A percentile compares a stretch with the other conserved stretches of the same genome.
These are phyloP conservation scores for Neotoxoptera formosana DNA, from an alignment of 1,140 invertebrate species.

Conservation along the genomic window DNA sequence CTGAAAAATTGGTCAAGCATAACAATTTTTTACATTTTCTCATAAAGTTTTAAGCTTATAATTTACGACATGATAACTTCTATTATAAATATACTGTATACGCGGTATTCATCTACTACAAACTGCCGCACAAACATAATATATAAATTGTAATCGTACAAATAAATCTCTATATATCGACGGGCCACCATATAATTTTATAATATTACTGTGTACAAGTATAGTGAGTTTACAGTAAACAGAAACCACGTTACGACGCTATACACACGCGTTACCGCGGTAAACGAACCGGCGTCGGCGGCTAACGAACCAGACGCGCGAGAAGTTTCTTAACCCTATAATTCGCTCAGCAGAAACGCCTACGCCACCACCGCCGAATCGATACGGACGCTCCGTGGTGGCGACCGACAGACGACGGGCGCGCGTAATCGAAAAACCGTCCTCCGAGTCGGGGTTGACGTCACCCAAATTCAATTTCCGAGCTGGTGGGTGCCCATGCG, in stretches of 20 bases:
- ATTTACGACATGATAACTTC: too few species aligned
- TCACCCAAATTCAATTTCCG: slow-evolving; percentile 44
- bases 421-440: slow-evolving; percentile 48
- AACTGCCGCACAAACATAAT: neutral
- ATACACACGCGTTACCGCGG: neutral
- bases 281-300: slow-evolving; percentile 19
- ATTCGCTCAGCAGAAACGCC: slow-evolving; percentile 45
- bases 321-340: slow-evolving; percentile 47
- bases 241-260: neutral
- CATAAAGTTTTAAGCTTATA: neutral
- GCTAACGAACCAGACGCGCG: slow-evolving; percentile 35
- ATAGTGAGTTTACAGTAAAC: neutral
- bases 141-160: neutral
- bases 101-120: neutral
- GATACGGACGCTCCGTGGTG: slow-evolving; percentile 26
- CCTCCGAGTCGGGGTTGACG: slow-evolving; percentile 8
- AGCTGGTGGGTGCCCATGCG: neutral
- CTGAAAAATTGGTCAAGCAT: neutral
- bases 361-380: slow-evolving; percentile 38
- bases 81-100: neutral
- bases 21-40: neutral
- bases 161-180: neutral
- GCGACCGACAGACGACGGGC: neutral
- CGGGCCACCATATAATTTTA: neutral
- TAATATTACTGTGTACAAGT: neutral